Evolutionary conservation across 2,888 invertebrate species (phyloP), one percentile per base, ranked within the genome.

Genomic region (Lycophotia porphyrea): DNA sequence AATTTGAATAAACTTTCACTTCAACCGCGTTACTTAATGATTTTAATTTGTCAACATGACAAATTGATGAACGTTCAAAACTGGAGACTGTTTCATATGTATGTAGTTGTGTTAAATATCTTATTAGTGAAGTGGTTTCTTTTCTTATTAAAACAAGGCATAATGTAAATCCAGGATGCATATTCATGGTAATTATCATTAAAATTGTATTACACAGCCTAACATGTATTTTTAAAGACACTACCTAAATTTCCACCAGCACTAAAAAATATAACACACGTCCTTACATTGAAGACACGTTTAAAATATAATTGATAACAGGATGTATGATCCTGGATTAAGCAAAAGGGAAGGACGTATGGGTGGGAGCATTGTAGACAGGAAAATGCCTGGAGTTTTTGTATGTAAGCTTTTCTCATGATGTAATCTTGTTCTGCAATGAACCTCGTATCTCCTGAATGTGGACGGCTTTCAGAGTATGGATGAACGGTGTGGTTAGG

Each of bases 1-100:
- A n/a, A 82, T 81, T 83, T 72, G 34, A 72, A 66, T 69, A 61
- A 78, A 73, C 73, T 81, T 84, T 83, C 80, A 72, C 69, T 81
- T 13, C 15, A 42, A 1, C 21, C n/a, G 21, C 49, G n/a, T 72
- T 34, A 68, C 55, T 36, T n/a, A 34, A 39, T 9, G 7, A 52
- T 74, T 15, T 52, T 61, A 36, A 13, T 60, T n/a, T 36, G 42
- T 55, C 36, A 31, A 9, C 31, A 42, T 44, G 70, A 67, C 42
- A 55, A 55, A 66, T 70, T 64, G 7, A 55, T 39, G 13, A 49
- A 42, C 2, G 27, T 27, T 61, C 1, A 34, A 36, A 58, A 5
- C 15, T 74, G 44, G 49, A 49, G 63, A 13, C 13, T 27, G 27
- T 55, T 63, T 36, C n/a, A 65, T 18, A 65, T 52, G 13, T n/a